Percentiles rank a stretch among this genome's conserved stretches.
phyloP scores from a whole-genome alignment of 2,797 vertebrate species.

The Cossypha dichroa region DNA sequence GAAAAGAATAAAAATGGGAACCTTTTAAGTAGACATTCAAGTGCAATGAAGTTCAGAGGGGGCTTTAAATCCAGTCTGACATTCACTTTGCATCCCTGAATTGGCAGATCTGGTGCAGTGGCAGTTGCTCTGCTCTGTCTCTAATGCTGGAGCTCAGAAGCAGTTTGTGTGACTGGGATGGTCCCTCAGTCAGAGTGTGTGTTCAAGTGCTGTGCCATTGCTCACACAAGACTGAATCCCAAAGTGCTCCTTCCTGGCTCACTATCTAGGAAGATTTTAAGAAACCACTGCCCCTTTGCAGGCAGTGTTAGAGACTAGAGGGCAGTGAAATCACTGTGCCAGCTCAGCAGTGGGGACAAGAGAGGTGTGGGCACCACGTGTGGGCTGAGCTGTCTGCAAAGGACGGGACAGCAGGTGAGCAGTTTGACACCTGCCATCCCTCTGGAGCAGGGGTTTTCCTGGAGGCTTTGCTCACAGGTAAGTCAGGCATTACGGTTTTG shows the following conservation, averaged over 20 bases:
- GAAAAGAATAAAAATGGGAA: slow-evolving; percentile 19
- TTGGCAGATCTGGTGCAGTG: background rate
- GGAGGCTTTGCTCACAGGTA: background rate
- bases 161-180: accelerated
- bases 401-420: background rate
- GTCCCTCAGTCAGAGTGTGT: background rate
- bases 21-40: background rate
- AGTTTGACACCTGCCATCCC: background rate
- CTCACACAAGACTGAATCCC: background rate
- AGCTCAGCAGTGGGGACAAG: background rate
- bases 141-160: background rate
- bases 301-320: accelerated
- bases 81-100: background rate
- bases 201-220: background rate
- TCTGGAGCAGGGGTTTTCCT: background rate
- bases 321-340: background rate
- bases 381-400: background rate
- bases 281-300: background rate
- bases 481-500: background rate
- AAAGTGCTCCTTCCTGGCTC: background rate
- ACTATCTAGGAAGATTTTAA: background rate
- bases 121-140: background rate
- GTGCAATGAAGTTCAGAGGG: background rate
- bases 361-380: accelerated
- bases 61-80: background rate